Conservation (phyloP, 2,888 invertebrate genomes). For the Archips crataeganus region DNA sequence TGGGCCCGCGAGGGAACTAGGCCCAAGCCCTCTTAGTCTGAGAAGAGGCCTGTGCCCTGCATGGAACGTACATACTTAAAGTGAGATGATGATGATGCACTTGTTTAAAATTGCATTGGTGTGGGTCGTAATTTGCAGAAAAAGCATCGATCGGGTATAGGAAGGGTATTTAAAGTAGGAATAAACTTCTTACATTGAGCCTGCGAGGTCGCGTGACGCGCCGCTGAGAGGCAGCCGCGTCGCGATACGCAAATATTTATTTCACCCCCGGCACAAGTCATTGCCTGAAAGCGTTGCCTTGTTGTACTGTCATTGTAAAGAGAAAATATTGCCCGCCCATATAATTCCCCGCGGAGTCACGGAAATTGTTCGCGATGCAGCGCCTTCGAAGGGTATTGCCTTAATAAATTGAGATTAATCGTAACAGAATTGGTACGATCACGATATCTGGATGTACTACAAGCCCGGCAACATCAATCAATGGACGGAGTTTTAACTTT, state of each 20-base stretch:
- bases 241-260: slow-evolving; percentile 81
- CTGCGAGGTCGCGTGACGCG: slow-evolving; percentile 68
- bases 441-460: slow-evolving; percentile 35
- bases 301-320: slow-evolving; percentile 66
- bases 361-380: slow-evolving; percentile 54
- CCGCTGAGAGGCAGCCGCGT: slow-evolving; percentile 56
- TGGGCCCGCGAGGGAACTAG: too few species aligned
- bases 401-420: slow-evolving; percentile 65
- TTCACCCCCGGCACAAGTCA: slow-evolving; percentile 68
- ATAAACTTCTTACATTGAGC: slow-evolving; percentile 69
- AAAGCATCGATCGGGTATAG: slow-evolving; percentile 62
- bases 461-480: slow-evolving; percentile 21
- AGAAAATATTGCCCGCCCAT: slow-evolving; percentile 76
- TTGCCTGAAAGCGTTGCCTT: slow-evolving; percentile 81
- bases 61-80: too few species aligned
- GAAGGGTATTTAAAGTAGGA: slow-evolving; percentile 69
- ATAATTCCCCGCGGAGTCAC: slow-evolving; percentile 70
- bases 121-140: slow-evolving; percentile 59
- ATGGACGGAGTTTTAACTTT: slow-evolving; percentile 18
- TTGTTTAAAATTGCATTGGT: slow-evolving; percentile 39
- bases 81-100: background rate
- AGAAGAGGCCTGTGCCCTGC: too few species aligned
- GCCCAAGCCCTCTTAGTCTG: too few species aligned
- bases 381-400: slow-evolving; percentile 44
- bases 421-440: slow-evolving; percentile 46